Conservation (phyloP, 2,888 invertebrate species). For the Gasteruption jaculator region DNA sequence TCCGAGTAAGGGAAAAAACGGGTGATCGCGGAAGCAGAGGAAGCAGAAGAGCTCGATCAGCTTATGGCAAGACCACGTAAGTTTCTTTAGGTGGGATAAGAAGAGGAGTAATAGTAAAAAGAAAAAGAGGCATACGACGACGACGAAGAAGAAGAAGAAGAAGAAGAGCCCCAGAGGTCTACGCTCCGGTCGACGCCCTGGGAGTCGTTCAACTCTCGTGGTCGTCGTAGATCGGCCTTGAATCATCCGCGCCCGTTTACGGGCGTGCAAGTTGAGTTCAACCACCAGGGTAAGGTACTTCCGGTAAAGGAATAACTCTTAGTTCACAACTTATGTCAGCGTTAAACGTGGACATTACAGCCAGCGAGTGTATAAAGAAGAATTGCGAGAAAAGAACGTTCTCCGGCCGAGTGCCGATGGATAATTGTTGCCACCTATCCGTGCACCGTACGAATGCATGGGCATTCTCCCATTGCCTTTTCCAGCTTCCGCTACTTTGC, state of each 20-base stretch:
- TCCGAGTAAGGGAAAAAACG: constrained; percentile 3
- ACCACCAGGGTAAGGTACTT: constrained; percentile 33
- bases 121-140: constrained; percentile 16
- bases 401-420: too few species aligned
- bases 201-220: constrained; percentile 44
- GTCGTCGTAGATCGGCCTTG: constrained; percentile 41
- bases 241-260: constrained; percentile 38
- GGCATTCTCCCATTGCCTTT: too few species aligned
- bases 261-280: constrained; percentile 29
- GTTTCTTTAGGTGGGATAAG: too few species aligned
- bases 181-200: constrained; percentile 46
- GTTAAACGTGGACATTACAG: too few species aligned
- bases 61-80: too few species aligned
- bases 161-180: constrained; percentile 42
- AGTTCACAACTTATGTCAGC: too few species aligned
- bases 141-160: constrained; percentile 23
- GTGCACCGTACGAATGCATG: too few species aligned
- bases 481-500: too few species aligned
- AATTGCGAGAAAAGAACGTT: too few species aligned
- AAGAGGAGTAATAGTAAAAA: constrained; percentile 7
- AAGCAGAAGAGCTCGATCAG: too few species aligned
- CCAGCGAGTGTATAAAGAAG: too few species aligned
- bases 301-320: constrained; percentile 23
- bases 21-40: constrained; percentile 4
- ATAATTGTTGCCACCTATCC: too few species aligned